Base-by-base conservation (phyloP, 2,797 vertebrate species). In the Tinamus major region DNA sequence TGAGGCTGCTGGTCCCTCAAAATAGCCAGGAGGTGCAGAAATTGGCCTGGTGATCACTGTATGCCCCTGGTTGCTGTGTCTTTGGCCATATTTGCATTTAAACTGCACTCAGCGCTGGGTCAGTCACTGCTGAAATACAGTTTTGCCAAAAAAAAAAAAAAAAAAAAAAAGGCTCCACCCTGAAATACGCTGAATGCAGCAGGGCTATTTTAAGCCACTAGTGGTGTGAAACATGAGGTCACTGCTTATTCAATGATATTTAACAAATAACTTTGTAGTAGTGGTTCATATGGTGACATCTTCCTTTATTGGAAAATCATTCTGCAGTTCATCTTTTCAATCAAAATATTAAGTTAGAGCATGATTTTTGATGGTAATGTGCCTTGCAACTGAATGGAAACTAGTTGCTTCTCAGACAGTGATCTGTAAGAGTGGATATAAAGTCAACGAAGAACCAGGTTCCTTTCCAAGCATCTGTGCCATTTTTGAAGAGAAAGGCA, bases 71-170 rank as follows among this genome's bases (percentile, higher is more conserved):
- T n/a, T 56, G 72, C 48, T 49, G 11, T 77, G 64, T 31, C 51
- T 93, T 88, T 71, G 85, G 62, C 8, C 15, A 92, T 49, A 78
- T 82, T 79, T 93, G 75, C 71, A 48, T 95, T 89, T 86, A 29
- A 77, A 94, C 72, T 87, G 56, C 41, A 19, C 94, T 92, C 90
- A 92, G 64, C 56, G 9, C 72, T 64, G 59, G 53, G 81, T 94
- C 76, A 87, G 59, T 75, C 87, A 51, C 71, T 70, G 76, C 39
- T 74, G 78, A 88, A 88, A 82, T 95, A 85, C 58, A 49, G 87
- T 93, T 94, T 86, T 81, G 85, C 77, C 74, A 86, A 86, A 91
- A 92, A 89, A 90, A 93, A 92, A 91, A 92, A 89, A 90, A 93
- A 92, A 35, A 35, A 35, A 35, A 35, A 92, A 89, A 90, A 93